phyloP scores from a whole-genome alignment of 1,140 invertebrate species.

The Eciton burchellii region DNA sequence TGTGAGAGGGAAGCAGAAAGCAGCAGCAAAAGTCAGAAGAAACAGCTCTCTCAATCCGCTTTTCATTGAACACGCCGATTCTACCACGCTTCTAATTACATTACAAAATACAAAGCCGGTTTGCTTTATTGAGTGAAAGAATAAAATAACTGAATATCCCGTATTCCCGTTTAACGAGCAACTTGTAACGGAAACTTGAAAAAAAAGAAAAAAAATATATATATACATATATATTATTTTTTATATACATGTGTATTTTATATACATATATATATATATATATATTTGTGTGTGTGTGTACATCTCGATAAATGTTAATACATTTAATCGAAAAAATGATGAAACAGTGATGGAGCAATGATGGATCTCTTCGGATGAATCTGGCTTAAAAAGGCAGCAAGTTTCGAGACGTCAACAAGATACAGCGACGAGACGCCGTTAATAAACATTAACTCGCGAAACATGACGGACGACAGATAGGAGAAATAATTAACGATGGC shows the following conservation, averaged over 20 bases:
- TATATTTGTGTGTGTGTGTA: too few relatives aligned
- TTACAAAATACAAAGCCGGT: constrained; percentile 54
- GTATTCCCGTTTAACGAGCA: constrained; percentile 5
- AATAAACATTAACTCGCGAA: background rate
- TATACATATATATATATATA: background rate
- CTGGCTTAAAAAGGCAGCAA: background rate
- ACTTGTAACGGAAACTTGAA: constrained; percentile 11
- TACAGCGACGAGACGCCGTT: background rate
- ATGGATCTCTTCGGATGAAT: background rate
- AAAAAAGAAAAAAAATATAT: background rate
- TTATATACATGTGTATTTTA: too few relatives aligned
- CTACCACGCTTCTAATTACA: constrained; percentile 64
- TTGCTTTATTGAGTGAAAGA: constrained; percentile 53
- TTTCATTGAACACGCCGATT: constrained; percentile 58
- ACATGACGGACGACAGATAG: background rate
- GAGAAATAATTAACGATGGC: constrained; percentile 1
- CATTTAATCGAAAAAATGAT: background rate
- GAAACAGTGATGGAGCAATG: background rate
- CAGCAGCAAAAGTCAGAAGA: constrained; percentile 48
- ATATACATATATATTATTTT: background rate
- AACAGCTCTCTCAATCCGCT: constrained; percentile 56
- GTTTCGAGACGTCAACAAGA: background rate
- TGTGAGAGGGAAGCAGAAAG: constrained; percentile 56
- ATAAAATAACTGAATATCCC: constrained; percentile 50
- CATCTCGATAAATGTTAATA: background rate